Base-by-base conservation (phyloP, 1,140 invertebrate species). In the Drosophila aff. region DNA sequence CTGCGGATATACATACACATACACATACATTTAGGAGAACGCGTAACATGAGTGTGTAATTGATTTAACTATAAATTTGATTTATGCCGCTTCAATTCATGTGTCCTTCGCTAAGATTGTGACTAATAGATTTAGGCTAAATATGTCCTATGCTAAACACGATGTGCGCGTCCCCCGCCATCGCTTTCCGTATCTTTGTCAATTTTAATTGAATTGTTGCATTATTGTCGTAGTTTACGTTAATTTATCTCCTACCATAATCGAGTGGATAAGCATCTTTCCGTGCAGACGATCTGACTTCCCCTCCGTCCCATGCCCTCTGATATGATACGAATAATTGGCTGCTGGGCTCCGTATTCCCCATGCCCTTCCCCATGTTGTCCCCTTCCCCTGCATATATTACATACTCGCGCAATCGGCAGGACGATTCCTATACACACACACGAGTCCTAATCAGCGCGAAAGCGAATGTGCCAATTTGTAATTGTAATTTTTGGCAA, bases 221-320 rank as follows among this genome's bases (percentile, higher is more conserved):
- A 81, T 92, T 92, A 92, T 92, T 92, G 91, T 92, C 91, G 91
- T 85, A 85, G 91, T 92, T 92, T 91, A 91, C 85, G 86, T 76
- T 85, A 81, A 84, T 85, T 79, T 84, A 83, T 80, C 67, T 73
- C 53, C 71, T 79, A 73, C 46, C 60, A 87, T 78, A 83, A 67
- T 64, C 78, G 41, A 73, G 66, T 60, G 72, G 63, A 78, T 69
- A 87, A 76, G 71, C 77, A 65, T 64, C 36, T 49, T 55, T 43
- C 40, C 46, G 65, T 66, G 62, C 41, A 64, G 63, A 60, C 64
- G 60, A 43, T 28, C 76, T 58, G 36, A 55, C 36, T 52, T 59
- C 33, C 28, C 31, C 47, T 31, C 18, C 11, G 28, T 44, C 31
- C 49, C 11, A 13, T 18, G 28, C 33, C 28, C 57, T 77, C 50